phyloP scores from a whole-genome alignment of 1,140 invertebrate species.

The Rhizoglyphus robini region DNA sequence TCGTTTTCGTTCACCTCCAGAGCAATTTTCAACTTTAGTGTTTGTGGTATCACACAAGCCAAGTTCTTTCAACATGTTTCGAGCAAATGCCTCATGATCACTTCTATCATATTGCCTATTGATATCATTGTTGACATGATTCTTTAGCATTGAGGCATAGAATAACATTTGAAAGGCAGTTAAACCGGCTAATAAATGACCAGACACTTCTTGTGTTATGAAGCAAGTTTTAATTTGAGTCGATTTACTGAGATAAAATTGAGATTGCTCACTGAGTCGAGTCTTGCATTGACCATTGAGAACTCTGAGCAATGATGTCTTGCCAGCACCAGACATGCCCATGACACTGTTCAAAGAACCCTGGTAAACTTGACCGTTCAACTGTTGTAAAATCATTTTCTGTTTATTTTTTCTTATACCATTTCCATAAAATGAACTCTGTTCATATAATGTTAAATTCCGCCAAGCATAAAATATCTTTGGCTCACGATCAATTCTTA shows the following conservation, averaged over 20 bases:
- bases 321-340: conserved; percentile 30
- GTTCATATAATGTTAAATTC: neutral
- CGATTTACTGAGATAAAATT: neutral
- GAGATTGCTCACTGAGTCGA: neutral
- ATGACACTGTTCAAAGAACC: neutral
- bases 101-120: no score
- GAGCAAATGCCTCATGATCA: neutral
- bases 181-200: conserved; percentile 68
- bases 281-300: conserved; percentile 17
- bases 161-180: conserved; percentile 76
- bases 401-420: no score
- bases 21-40: conserved; percentile 61
- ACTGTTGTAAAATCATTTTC: neutral
- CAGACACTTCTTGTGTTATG: no score
- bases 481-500: neutral
- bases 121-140: conserved; percentile 3
- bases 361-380: neutral
- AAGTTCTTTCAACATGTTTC: neutral
- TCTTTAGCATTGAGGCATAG: conserved; percentile 79
- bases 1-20: conserved; percentile 83
- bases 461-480: conserved; percentile 2
- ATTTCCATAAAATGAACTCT: no score
- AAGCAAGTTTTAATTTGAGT: neutral
- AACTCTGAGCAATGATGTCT: conserved; percentile 35
- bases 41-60: conserved; percentile 30